Percentiles rank a stretch among this genome's conserved stretches.
phyloP scores from a whole-genome alignment of 2,797 vertebrate genomes.

The Epinephelus coioides region DNA sequence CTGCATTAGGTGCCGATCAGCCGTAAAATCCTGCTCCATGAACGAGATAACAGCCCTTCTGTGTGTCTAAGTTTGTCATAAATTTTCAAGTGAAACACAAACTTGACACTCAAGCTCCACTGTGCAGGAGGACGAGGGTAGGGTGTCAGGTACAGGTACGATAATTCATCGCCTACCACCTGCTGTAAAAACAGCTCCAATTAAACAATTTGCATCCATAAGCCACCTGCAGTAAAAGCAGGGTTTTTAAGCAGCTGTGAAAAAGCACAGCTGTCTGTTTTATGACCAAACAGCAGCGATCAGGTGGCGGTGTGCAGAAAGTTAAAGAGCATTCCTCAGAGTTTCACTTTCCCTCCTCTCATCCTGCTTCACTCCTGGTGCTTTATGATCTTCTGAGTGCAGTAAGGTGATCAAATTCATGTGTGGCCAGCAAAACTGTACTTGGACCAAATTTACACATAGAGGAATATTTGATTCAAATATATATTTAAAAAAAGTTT shows the following conservation, averaged over 20 bases:
- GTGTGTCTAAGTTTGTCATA: background rate
- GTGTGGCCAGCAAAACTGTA: constrained; percentile 10
- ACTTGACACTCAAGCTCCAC: background rate
- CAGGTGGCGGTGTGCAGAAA: constrained; percentile 43
- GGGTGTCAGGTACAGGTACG: background rate
- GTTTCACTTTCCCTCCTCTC: constrained; percentile 45
- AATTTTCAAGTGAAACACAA: background rate
- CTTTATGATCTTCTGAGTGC: constrained; percentile 38
- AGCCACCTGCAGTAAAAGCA: constrained; percentile 49
- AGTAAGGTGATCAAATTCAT: constrained; percentile 39
- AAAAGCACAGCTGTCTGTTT: constrained; percentile 60
- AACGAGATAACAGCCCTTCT: background rate
- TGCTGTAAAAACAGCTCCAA: constrained; percentile 34
- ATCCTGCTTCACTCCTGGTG: constrained; percentile 19
- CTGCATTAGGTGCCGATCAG: background rate
- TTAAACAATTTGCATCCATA: constrained; percentile 52
- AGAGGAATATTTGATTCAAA: background rate
- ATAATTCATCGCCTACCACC: constrained; percentile 1
- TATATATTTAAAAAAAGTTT: too few relatives aligned
- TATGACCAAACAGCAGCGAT: constrained; percentile 46
- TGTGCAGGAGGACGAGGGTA: background rate
- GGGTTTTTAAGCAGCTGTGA: constrained; percentile 47
- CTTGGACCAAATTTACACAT: background rate
- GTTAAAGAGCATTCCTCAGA: constrained; percentile 59
- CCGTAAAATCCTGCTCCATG: background rate